Evolutionary conservation across 92 coral and sea anemone species (phyloP).

Genomic region (Diadumene lineata): DNA sequence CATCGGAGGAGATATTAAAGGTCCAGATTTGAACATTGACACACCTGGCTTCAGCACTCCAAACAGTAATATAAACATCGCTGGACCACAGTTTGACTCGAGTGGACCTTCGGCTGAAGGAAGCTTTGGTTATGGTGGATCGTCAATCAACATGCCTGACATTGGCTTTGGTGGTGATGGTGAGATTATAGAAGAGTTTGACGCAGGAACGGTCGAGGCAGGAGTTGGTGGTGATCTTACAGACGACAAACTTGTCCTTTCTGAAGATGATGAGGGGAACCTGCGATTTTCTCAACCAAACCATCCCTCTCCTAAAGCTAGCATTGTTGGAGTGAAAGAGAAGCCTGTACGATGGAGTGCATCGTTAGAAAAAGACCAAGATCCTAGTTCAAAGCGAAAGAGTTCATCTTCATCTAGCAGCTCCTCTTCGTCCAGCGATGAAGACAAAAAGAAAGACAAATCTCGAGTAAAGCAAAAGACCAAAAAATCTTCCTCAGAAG

Average conservation of each 20-base stretch:
- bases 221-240: neutral
- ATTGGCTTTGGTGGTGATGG: conserved; percentile 19
- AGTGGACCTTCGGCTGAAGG: conserved; percentile 30
- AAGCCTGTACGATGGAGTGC: conserved; percentile 19
- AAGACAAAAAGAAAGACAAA: conserved; percentile 19
- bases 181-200: conserved; percentile 7
- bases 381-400: neutral
- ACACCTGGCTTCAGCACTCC: conserved; percentile 29
- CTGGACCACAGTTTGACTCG: conserved; percentile 25
- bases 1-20: neutral
- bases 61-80: conserved; percentile 17
- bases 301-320: conserved; percentile 19
- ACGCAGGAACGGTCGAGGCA: conserved; percentile 7
- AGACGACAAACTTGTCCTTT: conserved; percentile 5
- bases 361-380: conserved; percentile 5
- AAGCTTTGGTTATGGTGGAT: conserved; percentile 5
- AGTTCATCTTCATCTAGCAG: conserved; percentile 8
- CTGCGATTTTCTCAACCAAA: conserved; percentile 22
- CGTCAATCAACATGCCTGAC: neutral
- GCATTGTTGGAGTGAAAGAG: conserved; percentile 6
- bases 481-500: conserved; percentile 25
- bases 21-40: conserved; percentile 1
- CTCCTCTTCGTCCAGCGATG: conserved; percentile 17
- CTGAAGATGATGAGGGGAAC: conserved; percentile 46
- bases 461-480: neutral